Base-by-base conservation (phyloP, 1,140 invertebrate genomes). In the Zaprionus kolodkinae region DNA sequence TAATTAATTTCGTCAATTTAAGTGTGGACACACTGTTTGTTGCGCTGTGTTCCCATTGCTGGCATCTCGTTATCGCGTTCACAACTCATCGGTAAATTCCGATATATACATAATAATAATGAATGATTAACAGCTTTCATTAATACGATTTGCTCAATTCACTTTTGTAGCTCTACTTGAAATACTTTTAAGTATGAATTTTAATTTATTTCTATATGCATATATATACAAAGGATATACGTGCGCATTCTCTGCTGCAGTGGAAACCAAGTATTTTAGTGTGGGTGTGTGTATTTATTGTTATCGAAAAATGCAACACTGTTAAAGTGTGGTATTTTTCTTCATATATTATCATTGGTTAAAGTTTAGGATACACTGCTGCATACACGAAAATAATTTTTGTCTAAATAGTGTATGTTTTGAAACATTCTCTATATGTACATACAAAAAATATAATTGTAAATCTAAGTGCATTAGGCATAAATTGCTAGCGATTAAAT, bases 331-430 rank as follows among this genome's bases (percentile, higher is more conserved):
- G 74, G 73, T 79, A 76, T 79, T 79, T 79, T 79, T 79, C 72
- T 79, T 79, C 78, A 77, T 79, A 65, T 73, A 79, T 79, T 79
- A 77, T 79, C 78, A 77, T 60, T 71, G 60, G 43, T 36, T 76
- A 72, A 79, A 76, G 72, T 70, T 72, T 76, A 68, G 78, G 74
- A 79, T 79, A 79, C 78, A 76, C 74, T 76, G 77, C 78, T 77
- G 78, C 79, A 77, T 81, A 83, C 81, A 85, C 82, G 76, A 79
- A 79, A 79, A 76, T 79, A 67, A 69, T 78, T 78, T 78, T 79
- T 72, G 61, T 75, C 73, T 63, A 76, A 66, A 67, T 72, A 72
- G 77, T 72, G 74, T 76, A 87, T 86, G 83, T 86, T 86, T 87
- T 86, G 73, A 83, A 79, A 67, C 66, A 76, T 80, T 85, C 71